Conservation (phyloP, 2,888 invertebrate genomes). For the Sycophila texana region DNA sequence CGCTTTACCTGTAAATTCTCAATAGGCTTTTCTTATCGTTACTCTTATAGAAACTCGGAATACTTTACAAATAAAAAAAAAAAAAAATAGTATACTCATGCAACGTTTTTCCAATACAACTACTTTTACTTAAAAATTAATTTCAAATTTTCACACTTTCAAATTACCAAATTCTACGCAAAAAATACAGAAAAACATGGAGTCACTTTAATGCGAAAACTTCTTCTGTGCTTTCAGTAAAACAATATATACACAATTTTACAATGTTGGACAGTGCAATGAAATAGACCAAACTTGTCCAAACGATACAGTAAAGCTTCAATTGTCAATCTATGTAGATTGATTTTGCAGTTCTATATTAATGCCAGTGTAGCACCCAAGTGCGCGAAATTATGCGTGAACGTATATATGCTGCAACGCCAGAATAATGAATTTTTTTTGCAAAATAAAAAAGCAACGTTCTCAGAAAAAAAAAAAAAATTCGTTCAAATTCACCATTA, state of each 20-base stretch:
- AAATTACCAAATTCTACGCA: neutral
- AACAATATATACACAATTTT: neutral
- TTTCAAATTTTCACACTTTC: too few relatives aligned
- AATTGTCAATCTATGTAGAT: neutral
- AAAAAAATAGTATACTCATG: conserved; percentile 1
- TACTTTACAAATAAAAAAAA: too few relatives aligned
- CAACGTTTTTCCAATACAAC: neutral
- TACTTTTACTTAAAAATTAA: neutral
- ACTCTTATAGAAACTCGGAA: too few relatives aligned
- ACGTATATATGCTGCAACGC: conserved; percentile 7
- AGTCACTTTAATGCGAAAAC: conserved; percentile 7
- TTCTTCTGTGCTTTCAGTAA: conserved; percentile 29
- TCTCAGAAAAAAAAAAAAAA: too few relatives aligned
- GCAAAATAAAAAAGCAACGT: too few relatives aligned
- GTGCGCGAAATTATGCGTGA: conserved; percentile 33
- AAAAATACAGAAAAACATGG: neutral
- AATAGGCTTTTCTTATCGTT: neutral
- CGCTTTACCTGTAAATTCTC: neutral
- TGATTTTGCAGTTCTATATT: conserved; percentile 11
- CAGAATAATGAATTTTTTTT: neutral
- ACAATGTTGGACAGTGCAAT: neutral
- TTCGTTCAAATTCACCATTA: too few relatives aligned
- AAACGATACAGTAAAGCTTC: too few relatives aligned
- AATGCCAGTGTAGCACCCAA: conserved; percentile 13
- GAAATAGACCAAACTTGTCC: neutral